phyloP scores from a whole-genome alignment of 2,797 vertebrate genomes.

The Rhinella marina region DNA sequence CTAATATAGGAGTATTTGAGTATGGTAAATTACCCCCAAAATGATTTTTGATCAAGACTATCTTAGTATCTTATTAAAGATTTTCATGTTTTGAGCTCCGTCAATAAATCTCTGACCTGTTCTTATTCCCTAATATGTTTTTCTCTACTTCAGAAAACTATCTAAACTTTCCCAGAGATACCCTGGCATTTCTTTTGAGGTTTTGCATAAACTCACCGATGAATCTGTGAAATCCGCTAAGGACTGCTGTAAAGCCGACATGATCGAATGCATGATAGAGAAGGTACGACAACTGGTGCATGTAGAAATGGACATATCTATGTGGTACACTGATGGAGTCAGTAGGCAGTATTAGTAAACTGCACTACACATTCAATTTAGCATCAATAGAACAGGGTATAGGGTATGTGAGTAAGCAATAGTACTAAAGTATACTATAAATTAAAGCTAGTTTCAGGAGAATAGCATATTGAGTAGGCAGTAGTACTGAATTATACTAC shows the following conservation, averaged over 20 bases:
- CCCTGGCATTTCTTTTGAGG: slow-evolving; percentile 64
- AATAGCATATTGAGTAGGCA: too few relatives aligned
- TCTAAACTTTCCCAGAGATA: slow-evolving; percentile 67
- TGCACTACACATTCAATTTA: too few relatives aligned
- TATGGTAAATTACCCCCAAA: too few relatives aligned
- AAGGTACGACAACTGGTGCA: slow-evolving; percentile 63
- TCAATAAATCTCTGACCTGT: not conserved
- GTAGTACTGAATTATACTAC: too few relatives aligned
- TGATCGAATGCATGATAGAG: slow-evolving; percentile 58
- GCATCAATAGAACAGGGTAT: too few relatives aligned
- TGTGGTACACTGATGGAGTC: not conserved
- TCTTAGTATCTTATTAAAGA: not conserved
- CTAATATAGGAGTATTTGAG: too few relatives aligned
- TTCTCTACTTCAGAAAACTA: slow-evolving; percentile 65
- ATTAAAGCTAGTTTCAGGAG: too few relatives aligned
- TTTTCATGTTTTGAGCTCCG: not conserved
- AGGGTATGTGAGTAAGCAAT: too few relatives aligned
- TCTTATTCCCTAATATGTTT: not conserved
- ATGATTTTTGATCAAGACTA: not conserved
- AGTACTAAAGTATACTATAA: too few relatives aligned
- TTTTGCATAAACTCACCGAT: slow-evolving; percentile 55
- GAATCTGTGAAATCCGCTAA: slow-evolving; percentile 56
- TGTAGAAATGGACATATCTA: not conserved
- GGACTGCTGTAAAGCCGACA: slow-evolving; percentile 68
- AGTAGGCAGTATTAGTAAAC: too few relatives aligned